Evolutionary conservation across 2,113 vertebrate species (phyloP).

Genomic region (Numenius arquata): DNA sequence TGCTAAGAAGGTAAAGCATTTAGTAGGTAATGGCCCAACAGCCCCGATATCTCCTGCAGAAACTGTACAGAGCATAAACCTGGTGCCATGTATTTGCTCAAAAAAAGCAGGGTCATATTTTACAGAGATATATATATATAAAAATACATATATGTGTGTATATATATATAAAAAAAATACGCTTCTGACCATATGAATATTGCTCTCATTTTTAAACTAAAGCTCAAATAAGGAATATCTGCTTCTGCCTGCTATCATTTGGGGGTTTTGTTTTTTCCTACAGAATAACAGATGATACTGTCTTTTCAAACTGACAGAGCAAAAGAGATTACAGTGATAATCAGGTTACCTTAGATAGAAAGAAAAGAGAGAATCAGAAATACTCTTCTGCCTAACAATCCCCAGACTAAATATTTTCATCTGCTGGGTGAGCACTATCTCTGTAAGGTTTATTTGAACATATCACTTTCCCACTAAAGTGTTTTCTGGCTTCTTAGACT

Average conservation of each 20-base stretch:
- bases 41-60: not conserved
- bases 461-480: conserved; percentile 2
- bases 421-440: conserved; percentile 15
- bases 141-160: not conserved
- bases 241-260: not conserved
- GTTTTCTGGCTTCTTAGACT: conserved; percentile 19
- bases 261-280: not conserved
- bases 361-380: conserved; percentile 11
- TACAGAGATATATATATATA: no score
- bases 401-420: conserved; percentile 54
- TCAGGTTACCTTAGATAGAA: conserved; percentile 48
- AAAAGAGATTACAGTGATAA: conserved; percentile 59
- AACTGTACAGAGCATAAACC: not conserved
- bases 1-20: not conserved
- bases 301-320: conserved; percentile 47
- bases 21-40: not conserved
- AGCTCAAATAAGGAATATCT: not conserved
- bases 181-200: not conserved
- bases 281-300: conserved; percentile 36
- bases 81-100: not conserved
- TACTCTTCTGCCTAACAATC: conserved; percentile 31
- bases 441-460: conserved; percentile 48
- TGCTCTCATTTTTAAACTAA: conserved; percentile 7
- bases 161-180: not conserved
- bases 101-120: not conserved